Conservation (phyloP, 1,140 invertebrate genomes). For the Brachionus plicatilis region DNA sequence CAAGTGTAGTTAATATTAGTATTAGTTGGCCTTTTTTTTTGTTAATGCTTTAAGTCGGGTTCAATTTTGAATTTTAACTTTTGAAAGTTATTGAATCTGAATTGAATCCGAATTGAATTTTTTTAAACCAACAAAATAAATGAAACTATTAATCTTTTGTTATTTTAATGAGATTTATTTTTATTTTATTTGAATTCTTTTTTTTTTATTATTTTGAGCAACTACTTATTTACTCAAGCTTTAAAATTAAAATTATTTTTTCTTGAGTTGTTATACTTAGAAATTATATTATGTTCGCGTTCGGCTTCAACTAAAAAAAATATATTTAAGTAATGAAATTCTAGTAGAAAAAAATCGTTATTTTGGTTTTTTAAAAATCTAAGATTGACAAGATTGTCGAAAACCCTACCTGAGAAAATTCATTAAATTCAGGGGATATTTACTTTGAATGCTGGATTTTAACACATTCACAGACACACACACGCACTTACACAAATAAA, state of each 20-base stretch:
- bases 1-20: not conserved
- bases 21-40: not conserved
- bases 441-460: not conserved
- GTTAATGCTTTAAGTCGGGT: not conserved
- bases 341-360: not conserved
- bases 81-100: not conserved
- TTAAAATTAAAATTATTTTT: not conserved
- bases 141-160: not conserved
- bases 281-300: not conserved
- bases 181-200: not conserved
- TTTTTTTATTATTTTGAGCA: not conserved
- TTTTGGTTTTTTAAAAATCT: not conserved
- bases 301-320: not conserved
- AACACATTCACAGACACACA: not conserved
- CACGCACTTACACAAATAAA: not conserved
- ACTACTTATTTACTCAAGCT: not conserved
- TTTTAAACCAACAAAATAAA: not conserved
- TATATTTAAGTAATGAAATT: not conserved
- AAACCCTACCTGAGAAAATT: not conserved
- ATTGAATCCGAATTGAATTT: not conserved
- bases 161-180: not conserved
- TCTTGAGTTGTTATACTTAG: not conserved
- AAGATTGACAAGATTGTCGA: not conserved
- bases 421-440: not conserved
- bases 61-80: not conserved